phyloP scores from a whole-genome alignment of 2,797 vertebrate genomes.

The Cichlasoma orientale region DNA sequence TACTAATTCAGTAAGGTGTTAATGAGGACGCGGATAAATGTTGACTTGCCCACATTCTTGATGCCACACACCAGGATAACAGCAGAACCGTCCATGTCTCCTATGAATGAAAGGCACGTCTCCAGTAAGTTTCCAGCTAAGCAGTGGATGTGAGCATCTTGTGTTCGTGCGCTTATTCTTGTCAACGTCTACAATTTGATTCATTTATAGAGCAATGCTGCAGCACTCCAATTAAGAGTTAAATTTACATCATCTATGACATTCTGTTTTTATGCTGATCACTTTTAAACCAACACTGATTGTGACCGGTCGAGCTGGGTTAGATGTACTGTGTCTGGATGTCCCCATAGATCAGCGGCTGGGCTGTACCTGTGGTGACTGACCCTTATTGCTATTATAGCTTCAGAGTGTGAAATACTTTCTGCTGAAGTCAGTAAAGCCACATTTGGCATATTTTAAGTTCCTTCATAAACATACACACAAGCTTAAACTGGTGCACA shows the following conservation, averaged over 20 bases:
- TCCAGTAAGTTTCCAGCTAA: background rate
- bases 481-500: no score
- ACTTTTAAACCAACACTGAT: background rate
- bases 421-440: background rate
- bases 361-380: background rate
- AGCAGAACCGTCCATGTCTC: constrained; percentile 87
- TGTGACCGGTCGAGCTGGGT: background rate
- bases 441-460: background rate
- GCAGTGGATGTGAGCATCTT: background rate
- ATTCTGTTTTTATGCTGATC: background rate
- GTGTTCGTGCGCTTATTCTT: no score
- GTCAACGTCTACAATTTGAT: background rate
- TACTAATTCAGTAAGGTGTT: constrained; percentile 93
- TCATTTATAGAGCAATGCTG: background rate
- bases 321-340: no score
- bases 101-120: constrained; percentile 62
- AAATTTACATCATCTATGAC: background rate
- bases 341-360: no score
- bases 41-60: constrained; percentile 93
- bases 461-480: background rate
- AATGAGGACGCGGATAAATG: constrained; percentile 89
- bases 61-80: constrained; percentile 89
- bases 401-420: background rate
- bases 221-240: background rate
- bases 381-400: background rate